Conservation (phyloP, 1,140 invertebrate genomes). For the Ylistrum balloti region DNA sequence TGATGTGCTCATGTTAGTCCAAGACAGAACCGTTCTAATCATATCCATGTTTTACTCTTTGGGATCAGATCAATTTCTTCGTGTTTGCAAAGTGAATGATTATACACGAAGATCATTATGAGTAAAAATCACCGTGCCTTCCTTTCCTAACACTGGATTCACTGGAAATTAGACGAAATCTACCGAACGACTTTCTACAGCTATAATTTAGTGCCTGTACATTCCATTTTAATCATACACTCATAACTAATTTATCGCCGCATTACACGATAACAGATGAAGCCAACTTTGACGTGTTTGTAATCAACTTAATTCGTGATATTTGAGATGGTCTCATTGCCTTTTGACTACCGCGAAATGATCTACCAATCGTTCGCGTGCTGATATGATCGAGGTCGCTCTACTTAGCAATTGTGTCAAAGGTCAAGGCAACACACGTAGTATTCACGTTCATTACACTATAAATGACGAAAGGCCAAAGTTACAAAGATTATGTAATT, state of each 20-base stretch:
- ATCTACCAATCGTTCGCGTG: neutral
- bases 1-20: too few relatives aligned
- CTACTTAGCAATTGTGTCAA: neutral
- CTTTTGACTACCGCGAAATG: neutral
- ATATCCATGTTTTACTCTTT: too few relatives aligned
- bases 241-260: slow-evolving; percentile 9
- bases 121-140: too few relatives aligned
- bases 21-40: too few relatives aligned
- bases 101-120: too few relatives aligned
- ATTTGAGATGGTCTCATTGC: slow-evolving; percentile 32
- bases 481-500: neutral
- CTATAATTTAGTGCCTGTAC: neutral
- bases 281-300: neutral
- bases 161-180: too few relatives aligned
- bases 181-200: neutral
- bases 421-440: neutral
- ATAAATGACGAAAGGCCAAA: neutral
- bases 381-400: neutral
- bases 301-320: neutral
- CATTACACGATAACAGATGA: neutral
- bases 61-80: too few relatives aligned
- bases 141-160: too few relatives aligned
- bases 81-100: too few relatives aligned
- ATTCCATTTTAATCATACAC: neutral
- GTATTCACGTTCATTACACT: neutral